These are phyloP conservation scores for Crioceris asparagi DNA, from an alignment of 2,888 invertebrate genomes.

Conservation along the genomic window DNA sequence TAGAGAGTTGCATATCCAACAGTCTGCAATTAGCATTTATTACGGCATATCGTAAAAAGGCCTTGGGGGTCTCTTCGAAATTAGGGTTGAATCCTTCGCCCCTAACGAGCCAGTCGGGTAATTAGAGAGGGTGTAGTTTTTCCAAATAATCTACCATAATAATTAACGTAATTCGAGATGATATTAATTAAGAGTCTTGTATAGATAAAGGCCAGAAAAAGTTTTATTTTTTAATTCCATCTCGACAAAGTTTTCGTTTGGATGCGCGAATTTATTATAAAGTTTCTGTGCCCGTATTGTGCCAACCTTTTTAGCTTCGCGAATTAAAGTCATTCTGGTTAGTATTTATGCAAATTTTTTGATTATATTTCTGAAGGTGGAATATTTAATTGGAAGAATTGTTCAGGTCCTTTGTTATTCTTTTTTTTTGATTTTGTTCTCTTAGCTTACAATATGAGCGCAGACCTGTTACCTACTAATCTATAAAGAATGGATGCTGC, in stretches of 20 bases:
- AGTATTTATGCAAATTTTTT: constrained; percentile 27
- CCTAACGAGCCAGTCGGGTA: constrained; percentile 10
- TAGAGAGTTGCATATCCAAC: too few relatives aligned
- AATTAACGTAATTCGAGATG: constrained; percentile 34
- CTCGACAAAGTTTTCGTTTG: too few relatives aligned
- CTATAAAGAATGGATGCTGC: too few relatives aligned
- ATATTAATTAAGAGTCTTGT: constrained; percentile 23
- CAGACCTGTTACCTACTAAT: too few relatives aligned
- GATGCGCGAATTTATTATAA: too few relatives aligned
- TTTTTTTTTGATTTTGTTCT: neutral
- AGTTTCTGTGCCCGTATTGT: too few relatives aligned
- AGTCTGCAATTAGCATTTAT: too few relatives aligned
- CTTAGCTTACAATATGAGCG: too few relatives aligned
- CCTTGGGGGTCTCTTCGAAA: neutral
- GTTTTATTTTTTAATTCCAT: too few relatives aligned
- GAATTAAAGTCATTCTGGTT: too few relatives aligned
- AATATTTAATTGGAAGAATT: constrained; percentile 21
- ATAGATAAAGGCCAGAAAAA: constrained; percentile 28
- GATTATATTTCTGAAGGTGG: constrained; percentile 20
- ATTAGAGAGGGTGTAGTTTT: constrained; percentile 27
- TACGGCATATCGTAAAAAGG: constrained; percentile 1
- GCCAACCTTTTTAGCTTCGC: too few relatives aligned
- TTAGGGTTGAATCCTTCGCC: neutral
- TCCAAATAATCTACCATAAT: constrained; percentile 28
- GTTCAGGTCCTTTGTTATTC: constrained; percentile 11